These are phyloP conservation scores for Condylura cristata DNA, from an alignment of 2,113 vertebrate species.

Conservation along the genomic window DNA sequence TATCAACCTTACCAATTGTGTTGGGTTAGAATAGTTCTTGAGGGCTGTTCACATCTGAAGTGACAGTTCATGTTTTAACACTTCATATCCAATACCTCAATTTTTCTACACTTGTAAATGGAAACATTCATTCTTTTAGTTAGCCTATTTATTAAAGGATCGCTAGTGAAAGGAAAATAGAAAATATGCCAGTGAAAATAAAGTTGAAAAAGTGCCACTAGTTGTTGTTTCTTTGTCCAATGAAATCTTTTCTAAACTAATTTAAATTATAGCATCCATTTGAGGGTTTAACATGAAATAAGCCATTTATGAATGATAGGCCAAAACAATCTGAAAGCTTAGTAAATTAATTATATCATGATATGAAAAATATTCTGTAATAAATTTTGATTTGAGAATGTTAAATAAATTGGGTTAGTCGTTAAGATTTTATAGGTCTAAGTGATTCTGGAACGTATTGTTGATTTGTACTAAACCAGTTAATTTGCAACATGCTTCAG, in stretches of 20 bases:
- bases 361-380: background rate
- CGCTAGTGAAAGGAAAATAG: background rate
- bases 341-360: background rate
- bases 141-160: conserved; percentile 23
- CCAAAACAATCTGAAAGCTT: background rate
- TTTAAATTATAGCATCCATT: background rate
- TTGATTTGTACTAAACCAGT: background rate
- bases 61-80: background rate
- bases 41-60: background rate
- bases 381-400: conserved; percentile 22
- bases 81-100: background rate
- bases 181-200: background rate
- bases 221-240: background rate
- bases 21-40: background rate
- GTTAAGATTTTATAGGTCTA: conserved; percentile 15
- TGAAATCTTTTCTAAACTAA: conserved; percentile 10
- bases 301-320: background rate
- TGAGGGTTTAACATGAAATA: conserved; percentile 28
- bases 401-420: background rate
- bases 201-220: background rate
- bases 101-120: conserved; percentile 1
- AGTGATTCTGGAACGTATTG: background rate
- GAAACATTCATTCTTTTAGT: background rate
- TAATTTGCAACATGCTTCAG: background rate
- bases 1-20: background rate